phyloP scores from a whole-genome alignment of 2,113 vertebrate species.

The Marmota monax region DNA sequence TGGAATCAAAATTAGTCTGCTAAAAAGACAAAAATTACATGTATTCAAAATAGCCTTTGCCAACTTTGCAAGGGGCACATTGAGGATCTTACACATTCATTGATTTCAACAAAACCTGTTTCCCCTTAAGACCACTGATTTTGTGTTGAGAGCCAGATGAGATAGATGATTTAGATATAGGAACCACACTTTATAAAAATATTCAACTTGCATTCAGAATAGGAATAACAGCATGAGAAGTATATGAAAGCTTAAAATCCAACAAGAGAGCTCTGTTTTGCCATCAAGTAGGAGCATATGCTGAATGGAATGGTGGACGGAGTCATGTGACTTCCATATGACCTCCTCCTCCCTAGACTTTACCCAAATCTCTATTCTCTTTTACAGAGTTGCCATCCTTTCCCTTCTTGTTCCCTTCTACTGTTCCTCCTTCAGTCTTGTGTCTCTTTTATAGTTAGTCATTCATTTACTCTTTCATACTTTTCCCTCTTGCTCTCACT shows the following conservation, averaged over 20 bases:
- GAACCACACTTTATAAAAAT: neutral
- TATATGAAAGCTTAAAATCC: neutral
- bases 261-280: neutral
- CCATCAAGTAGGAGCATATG: neutral
- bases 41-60: neutral
- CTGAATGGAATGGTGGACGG: neutral
- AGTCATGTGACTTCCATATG: fast-evolving
- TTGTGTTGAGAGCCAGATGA: neutral
- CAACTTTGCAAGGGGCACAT: neutral
- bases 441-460: neutral
- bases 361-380: neutral
- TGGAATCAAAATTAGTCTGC: neutral
- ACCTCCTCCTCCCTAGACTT: neutral
- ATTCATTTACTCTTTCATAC: neutral
- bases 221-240: neutral
- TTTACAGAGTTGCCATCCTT: neutral
- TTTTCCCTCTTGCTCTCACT: neutral
- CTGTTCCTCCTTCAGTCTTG: neutral
- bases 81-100: neutral
- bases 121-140: neutral
- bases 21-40: conserved; percentile 43
- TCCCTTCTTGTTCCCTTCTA: neutral
- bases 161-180: neutral
- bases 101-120: neutral
- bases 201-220: neutral